These are phyloP conservation scores for Heliconius eleuchia DNA, from an alignment of 1,140 invertebrate species.

Conservation along the genomic window DNA sequence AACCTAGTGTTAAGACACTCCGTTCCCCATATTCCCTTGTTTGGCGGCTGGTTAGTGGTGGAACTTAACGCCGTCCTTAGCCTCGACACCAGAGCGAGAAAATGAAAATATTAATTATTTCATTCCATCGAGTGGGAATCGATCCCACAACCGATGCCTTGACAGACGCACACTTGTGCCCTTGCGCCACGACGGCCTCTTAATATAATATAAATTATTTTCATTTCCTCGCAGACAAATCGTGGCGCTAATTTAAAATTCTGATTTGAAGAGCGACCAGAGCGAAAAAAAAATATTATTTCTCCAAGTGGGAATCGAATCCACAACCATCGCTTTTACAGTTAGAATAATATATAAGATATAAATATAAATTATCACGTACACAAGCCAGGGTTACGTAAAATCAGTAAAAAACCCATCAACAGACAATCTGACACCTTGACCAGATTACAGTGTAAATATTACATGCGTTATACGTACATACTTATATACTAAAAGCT, in stretches of 20 bases:
- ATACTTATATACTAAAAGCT: no score
- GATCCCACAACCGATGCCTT: neutral
- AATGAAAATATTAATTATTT: neutral
- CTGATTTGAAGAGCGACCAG: no score
- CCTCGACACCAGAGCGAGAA: neutral
- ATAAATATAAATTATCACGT: neutral
- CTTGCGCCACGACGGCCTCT: neutral
- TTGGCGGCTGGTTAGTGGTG: neutral
- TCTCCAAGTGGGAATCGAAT: neutral
- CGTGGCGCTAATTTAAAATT: no score
- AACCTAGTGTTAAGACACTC: neutral
- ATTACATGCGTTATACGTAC: neutral
- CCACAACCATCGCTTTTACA: neutral
- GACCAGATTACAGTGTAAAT: slow-evolving; percentile 3
- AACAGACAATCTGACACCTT: slow-evolving; percentile 5
- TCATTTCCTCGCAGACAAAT: neutral
- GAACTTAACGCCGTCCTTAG: neutral
- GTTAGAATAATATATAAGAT: neutral
- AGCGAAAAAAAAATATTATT: neutral
- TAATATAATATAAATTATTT: neutral
- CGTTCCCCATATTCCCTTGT: no score
- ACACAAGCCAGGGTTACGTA: neutral
- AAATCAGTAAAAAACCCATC: slow-evolving; percentile 8
- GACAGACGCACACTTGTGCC: neutral
- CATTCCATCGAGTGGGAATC: neutral